Evolutionary conservation across 2,888 invertebrate genomes (phyloP).

Genomic region (Leptinotarsa juncta): DNA sequence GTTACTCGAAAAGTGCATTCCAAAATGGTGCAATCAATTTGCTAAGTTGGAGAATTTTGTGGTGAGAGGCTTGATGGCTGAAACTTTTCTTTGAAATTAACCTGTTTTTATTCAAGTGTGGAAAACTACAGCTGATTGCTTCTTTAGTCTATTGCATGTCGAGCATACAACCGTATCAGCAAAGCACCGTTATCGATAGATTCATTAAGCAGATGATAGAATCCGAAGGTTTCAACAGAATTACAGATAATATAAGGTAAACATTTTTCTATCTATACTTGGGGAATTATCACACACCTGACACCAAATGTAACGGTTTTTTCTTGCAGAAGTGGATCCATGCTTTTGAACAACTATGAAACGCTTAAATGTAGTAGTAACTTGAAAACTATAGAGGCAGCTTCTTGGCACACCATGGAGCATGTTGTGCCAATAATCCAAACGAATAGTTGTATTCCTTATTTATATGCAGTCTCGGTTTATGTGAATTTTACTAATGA

Average conservation of each 20-base stretch:
- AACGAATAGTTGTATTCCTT: constrained; percentile 65
- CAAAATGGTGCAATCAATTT: constrained; percentile 69
- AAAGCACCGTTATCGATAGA: constrained; percentile 44
- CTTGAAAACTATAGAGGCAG: constrained; percentile 65
- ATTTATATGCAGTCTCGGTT: constrained; percentile 61
- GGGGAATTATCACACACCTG: neutral
- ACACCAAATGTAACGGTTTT: neutral
- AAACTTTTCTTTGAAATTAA: neutral
- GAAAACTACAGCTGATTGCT: constrained; percentile 61
- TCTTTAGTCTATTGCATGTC: constrained; percentile 55
- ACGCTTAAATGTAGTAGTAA: constrained; percentile 64
- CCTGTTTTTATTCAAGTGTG: constrained; percentile 59
- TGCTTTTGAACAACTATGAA: constrained; percentile 65
- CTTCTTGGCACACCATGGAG: constrained; percentile 65
- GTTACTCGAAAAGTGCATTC: constrained; percentile 61
- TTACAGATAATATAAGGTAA: constrained; percentile 64
- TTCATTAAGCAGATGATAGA: constrained; percentile 60
- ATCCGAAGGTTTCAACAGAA: constrained; percentile 66
- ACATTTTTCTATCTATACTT: constrained; percentile 13
- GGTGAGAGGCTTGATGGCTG: constrained; percentile 48
- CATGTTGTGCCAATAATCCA: constrained; percentile 67
- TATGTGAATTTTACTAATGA: constrained; percentile 53
- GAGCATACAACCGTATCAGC: constrained; percentile 43
- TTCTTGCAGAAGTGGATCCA: constrained; percentile 64
- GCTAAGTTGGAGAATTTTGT: constrained; percentile 63